Evolutionary conservation across 2,888 invertebrate species (phyloP).

Genomic region (Acronicta alni): DNA sequence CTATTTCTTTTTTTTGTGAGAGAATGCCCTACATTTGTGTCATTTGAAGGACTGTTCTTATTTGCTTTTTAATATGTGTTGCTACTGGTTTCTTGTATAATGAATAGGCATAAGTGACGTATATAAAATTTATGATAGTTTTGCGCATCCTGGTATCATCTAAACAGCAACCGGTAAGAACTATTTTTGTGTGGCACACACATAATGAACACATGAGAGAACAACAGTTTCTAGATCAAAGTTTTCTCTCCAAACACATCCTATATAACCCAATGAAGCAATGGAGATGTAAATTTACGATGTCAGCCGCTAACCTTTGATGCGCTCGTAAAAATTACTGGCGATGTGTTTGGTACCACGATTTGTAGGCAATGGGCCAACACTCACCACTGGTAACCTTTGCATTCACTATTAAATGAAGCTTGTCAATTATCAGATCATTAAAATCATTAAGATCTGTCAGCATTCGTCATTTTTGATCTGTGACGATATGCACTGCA

Average conservation of each 20-base stretch:
- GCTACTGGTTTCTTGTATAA: no score
- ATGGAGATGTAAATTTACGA: conserved; percentile 22
- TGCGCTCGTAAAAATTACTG: conserved; percentile 38
- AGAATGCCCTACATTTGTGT: no score
- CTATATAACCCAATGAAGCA: conserved; percentile 15
- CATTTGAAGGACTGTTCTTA: no score
- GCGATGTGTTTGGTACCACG: conserved; percentile 36
- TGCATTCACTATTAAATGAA: conserved; percentile 33
- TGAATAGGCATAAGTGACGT: no score
- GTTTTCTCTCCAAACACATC: background rate
- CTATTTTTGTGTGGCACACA: no score
- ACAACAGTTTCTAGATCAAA: background rate
- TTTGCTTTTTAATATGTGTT: no score
- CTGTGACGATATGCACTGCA: no score
- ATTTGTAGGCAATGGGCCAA: conserved; percentile 39
- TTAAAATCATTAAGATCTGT: conserved; percentile 39
- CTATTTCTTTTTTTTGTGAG: no score
- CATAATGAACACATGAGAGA: no score
- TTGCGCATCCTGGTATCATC: no score
- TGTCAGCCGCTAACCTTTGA: conserved; percentile 28
- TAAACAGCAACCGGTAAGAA: no score
- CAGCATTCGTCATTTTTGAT: conserved; percentile 11
- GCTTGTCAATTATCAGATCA: conserved; percentile 43
- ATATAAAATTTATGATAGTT: no score
- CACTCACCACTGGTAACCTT: conserved; percentile 34